Base-by-base conservation (phyloP, 2,888 invertebrate genomes). In the Uloborus plumipes region DNA sequence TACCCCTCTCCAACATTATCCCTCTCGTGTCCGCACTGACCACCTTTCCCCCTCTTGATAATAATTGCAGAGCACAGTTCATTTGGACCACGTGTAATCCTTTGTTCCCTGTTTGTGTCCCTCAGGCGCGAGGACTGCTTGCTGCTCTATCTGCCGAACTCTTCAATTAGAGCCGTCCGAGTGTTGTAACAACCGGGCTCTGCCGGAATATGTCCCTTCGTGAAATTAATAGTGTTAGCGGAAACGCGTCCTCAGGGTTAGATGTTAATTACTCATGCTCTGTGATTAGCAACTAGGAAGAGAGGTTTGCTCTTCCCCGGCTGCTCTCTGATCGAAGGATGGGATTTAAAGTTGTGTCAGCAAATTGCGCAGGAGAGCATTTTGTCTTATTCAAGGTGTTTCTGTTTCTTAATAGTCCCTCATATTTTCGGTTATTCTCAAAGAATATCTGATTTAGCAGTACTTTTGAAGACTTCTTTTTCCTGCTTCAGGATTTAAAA, bases 181-280 rank as follows among this genome's bases (percentile, higher is more conserved):
- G 64, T 49, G 64, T 64, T 49, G 64, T 16, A 31, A n/a, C 26
- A 39, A 39, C 39, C 39, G 9, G 39, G 39, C 39, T 7, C 39
- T 39, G 9, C 39, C 39, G 39, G 39, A 39, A 39, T 39, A 39
- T 39, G 64, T 22, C 22, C 62, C 53, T 22, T 51, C 26, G 55
- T 51, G 79, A 73, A 80, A 80, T 80, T 80, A 80, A 80, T 80
- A 80, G 73, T 49, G 79, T 80, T 73, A 61, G 39, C 39, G 73
- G 55, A 47, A 47, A 62, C 47, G 39, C 22, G 51, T 51, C 53
- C 79, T 66, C 62, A 18, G 55, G 73, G 61, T 73, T 50, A 64
- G 22, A 39, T 62, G 79, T 72, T 80, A 80, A 80, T 80, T 80
- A 80, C 67, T 69, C 71, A 65, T 66, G 51, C 26, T 18, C 62